These are phyloP conservation scores for Erebia palarica DNA, from an alignment of 2,888 invertebrate genomes.

Conservation along the genomic window DNA sequence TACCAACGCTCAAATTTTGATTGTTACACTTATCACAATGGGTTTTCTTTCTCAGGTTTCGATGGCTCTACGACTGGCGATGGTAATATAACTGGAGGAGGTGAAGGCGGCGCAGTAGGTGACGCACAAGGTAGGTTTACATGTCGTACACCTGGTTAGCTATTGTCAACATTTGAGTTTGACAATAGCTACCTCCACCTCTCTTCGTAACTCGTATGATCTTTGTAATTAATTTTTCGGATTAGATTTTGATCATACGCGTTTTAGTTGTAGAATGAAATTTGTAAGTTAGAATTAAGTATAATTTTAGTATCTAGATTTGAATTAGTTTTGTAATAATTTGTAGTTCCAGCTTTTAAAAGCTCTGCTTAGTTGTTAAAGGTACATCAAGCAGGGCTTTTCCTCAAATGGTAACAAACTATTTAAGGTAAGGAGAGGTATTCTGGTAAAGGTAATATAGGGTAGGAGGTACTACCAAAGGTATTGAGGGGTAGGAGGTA, in stretches of 20 bases:
- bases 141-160: conserved; percentile 41
- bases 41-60: conserved; percentile 59
- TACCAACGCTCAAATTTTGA: not conserved
- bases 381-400: not conserved
- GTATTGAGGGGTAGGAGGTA: too few relatives aligned
- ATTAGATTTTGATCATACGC: conserved; percentile 43
- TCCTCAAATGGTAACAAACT: too few relatives aligned
- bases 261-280: conserved; percentile 67
- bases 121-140: conserved; percentile 83
- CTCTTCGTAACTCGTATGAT: conserved; percentile 43
- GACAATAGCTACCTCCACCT: conserved; percentile 36
- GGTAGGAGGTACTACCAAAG: too few relatives aligned
- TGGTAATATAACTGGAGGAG: conserved; percentile 76
- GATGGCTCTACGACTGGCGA: conserved; percentile 79
- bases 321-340: conserved; percentile 33
- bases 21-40: not conserved
- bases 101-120: conserved; percentile 80
- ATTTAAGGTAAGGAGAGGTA: too few relatives aligned
- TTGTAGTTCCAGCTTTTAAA: conserved; percentile 33
- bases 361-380: not conserved
- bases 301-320: conserved; percentile 27
- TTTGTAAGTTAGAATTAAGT: conserved; percentile 66
- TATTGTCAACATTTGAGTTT: conserved; percentile 34
- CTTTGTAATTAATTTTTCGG: conserved; percentile 15
- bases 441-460: too few relatives aligned